Conservation (phyloP, 2,113 vertebrate species). For the Elanus axillaris region DNA sequence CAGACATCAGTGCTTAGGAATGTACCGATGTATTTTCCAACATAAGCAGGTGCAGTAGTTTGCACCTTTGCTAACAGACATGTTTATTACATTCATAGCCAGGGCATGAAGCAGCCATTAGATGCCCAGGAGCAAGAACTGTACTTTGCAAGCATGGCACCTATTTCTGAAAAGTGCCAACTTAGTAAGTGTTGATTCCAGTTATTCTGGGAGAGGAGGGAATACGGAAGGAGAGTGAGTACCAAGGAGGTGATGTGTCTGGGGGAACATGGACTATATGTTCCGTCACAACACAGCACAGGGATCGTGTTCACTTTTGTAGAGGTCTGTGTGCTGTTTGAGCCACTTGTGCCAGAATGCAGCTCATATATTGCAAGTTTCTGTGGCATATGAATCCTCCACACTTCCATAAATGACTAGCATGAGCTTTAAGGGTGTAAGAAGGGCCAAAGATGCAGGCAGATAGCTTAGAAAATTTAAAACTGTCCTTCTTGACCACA, state of each 20-base stretch:
- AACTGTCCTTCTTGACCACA: background rate
- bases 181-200: background rate
- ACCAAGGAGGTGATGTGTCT: background rate
- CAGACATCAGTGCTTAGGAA: background rate
- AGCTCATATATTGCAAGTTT: background rate
- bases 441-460: background rate
- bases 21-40: background rate
- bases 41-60: background rate
- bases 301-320: rapidly evolving
- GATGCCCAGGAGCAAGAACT: background rate
- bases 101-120: rapidly evolving
- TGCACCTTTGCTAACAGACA: background rate
- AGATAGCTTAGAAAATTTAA: background rate
- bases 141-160: background rate
- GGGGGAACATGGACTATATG: background rate
- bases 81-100: background rate
- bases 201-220: background rate
- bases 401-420: background rate
- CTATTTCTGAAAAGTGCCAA: background rate
- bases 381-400: background rate
- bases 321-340: rapidly evolving
- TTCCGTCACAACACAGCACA: background rate
- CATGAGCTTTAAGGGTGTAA: background rate
- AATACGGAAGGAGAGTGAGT: background rate
- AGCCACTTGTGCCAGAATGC: background rate